phyloP scores from a whole-genome alignment of 2,113 vertebrate species.

The Rhabdomys dilectus region DNA sequence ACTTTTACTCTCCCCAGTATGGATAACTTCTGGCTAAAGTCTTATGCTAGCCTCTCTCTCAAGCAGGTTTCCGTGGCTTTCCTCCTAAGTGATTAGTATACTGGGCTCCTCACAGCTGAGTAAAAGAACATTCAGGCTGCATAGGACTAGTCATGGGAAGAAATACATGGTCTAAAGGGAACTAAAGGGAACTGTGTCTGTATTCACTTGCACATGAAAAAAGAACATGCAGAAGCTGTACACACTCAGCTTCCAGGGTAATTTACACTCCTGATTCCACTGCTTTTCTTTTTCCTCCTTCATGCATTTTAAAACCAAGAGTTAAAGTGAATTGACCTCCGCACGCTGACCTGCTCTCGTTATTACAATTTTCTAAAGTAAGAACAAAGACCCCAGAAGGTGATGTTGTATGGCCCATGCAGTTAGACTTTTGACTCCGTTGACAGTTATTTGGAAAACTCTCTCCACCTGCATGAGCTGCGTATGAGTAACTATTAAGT shows the following conservation, averaged over 20 bases:
- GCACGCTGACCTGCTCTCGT: neutral
- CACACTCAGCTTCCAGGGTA: slow-evolving; percentile 47
- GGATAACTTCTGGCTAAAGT: neutral
- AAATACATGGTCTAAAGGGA: slow-evolving; percentile 45
- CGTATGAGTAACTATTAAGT: neutral
- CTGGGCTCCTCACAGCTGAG: neutral
- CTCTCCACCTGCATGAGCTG: neutral
- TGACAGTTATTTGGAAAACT: neutral
- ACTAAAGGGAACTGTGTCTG: slow-evolving; percentile 47
- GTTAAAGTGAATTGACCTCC: neutral
- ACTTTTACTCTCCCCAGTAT: neutral
- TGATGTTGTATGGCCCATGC: neutral
- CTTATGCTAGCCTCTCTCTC: neutral
- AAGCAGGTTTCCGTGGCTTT: slow-evolving; percentile 8
- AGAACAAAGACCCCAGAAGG: neutral
- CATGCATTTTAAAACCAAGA: slow-evolving; percentile 51
- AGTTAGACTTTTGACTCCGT: neutral
- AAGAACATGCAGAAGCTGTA: slow-evolving; percentile 53
- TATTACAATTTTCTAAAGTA: neutral
- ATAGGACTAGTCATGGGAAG: slow-evolving; percentile 33
- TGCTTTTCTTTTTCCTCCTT: slow-evolving; percentile 21
- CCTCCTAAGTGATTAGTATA: neutral
- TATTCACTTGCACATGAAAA: slow-evolving; percentile 51
- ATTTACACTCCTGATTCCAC: slow-evolving; percentile 37
- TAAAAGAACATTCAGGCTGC: neutral